Base-by-base conservation (phyloP, 1,140 invertebrate species). In the Radopholus similis region DNA sequence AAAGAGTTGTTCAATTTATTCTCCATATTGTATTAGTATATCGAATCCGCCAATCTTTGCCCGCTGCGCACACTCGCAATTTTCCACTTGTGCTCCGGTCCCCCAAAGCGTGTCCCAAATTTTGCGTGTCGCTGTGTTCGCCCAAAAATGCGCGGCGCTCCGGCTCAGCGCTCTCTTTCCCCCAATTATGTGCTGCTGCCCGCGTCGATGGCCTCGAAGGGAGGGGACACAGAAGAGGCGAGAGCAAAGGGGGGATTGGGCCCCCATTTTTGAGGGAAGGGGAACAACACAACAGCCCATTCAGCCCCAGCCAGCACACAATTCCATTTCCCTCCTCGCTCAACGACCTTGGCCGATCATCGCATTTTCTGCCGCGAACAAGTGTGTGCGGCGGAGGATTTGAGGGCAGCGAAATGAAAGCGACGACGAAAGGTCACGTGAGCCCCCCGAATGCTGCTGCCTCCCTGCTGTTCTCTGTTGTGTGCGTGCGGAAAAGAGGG, bases 341-440 rank as follows among this genome's bases (percentile, higher is more conserved):
- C 30, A 54, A 54, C 51, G 51, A 54, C 51, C 51, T 54, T 54
- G 51, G 51, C 51, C 51, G 51, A 54, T 54, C 35, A n/a, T n/a
- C n/a, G n/a, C n/a, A n/a, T n/a, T n/a, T n/a, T n/a, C n/a, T n/a
- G n/a, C n/a, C n/a, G n/a, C n/a, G n/a, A n/a, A n/a, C n/a, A n/a
- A n/a, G n/a, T n/a, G n/a, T n/a, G n/a, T n/a, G n/a, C n/a, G n/a
- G n/a, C n/a, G n/a, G n/a, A n/a, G n/a, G n/a, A n/a, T n/a, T n/a
- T n/a, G n/a, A n/a, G n/a, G 47, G 47, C 21, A 23, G 13, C 6
- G 47, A 51, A 51, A 26, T 51, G 47, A 51, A 28, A 28, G 30
- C 47, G 47, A 51, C 23, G 47, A 51, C 47, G 47, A 21, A 26
- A 51, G 47, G 47, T 51, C 47, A 51, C 47, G 47, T 51, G 47